Evolutionary conservation across 2,113 vertebrate species (phyloP).

Genomic region (Lepidothrix coronata): DNA sequence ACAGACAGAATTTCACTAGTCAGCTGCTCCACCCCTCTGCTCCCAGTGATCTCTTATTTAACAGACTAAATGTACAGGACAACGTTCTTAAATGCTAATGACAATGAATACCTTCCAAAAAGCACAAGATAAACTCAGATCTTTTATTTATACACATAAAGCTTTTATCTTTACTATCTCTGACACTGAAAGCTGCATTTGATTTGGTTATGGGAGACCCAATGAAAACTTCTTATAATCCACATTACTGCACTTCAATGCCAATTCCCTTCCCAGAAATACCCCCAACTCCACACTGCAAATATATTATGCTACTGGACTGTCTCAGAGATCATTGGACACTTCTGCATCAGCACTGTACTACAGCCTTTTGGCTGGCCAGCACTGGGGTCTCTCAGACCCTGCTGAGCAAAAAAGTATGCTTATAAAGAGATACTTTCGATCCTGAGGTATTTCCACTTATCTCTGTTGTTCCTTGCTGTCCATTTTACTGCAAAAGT

Average conservation of each 20-base stretch:
- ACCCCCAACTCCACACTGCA: background rate
- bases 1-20: constrained; percentile 33
- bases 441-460: background rate
- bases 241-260: background rate
- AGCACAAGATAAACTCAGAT: constrained; percentile 18
- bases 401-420: background rate
- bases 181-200: background rate
- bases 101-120: constrained; percentile 29
- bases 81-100: constrained; percentile 38
- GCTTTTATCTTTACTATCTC: constrained; percentile 44
- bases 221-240: background rate
- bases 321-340: background rate
- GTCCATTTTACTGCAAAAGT: background rate
- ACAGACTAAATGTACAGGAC: background rate
- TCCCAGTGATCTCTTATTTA: constrained; percentile 37
- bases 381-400: background rate
- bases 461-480: background rate
- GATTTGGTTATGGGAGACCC: background rate
- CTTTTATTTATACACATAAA: constrained; percentile 24
- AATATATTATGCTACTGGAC: background rate
- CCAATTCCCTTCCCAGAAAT: background rate
- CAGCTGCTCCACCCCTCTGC: constrained; percentile 8
- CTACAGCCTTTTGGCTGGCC: background rate
- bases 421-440: background rate
- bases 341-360: background rate